A percentile compares a stretch with the other conserved stretches of the same genome.
These are phyloP conservation scores for Drosophila yooni DNA, from an alignment of 2,888 invertebrate species.

Conservation along the genomic window DNA sequence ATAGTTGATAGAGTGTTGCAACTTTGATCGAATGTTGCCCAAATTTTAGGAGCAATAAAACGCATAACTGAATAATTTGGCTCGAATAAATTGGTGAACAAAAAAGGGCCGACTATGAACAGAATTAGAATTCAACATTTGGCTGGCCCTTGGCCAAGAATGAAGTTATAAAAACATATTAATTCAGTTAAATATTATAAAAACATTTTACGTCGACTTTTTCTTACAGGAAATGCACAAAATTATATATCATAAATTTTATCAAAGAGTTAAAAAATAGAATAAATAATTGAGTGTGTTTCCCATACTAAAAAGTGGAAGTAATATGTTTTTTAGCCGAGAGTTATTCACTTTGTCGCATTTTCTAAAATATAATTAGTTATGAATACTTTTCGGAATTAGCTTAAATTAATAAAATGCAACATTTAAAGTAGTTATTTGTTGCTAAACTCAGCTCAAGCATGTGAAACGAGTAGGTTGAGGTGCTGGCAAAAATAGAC, in stretches of 20 bases:
- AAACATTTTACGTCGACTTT: background rate
- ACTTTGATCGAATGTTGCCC: background rate
- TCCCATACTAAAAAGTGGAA: too few species aligned
- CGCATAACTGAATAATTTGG: background rate
- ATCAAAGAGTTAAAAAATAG: too few species aligned
- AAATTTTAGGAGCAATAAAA: background rate
- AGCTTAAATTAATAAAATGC: background rate
- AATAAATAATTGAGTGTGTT: too few species aligned
- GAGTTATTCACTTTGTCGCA: background rate
- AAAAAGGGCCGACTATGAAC: background rate
- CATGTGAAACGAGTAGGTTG: slow-evolving; percentile 11
- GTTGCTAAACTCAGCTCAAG: background rate
- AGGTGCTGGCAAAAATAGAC: slow-evolving; percentile 47
- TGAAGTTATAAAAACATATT: background rate
- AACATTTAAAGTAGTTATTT: background rate
- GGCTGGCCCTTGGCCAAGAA: background rate
- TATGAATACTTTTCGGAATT: background rate
- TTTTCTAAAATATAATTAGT: background rate
- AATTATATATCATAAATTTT: too few species aligned
- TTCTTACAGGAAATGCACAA: background rate
- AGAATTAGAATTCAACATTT: background rate
- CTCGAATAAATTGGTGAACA: background rate
- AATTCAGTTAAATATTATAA: background rate
- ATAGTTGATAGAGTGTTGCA: background rate
- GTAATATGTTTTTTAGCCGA: background rate